These are phyloP conservation scores for Platyrinchus mystaceus DNA, from an alignment of 2,797 vertebrate genomes.

Conservation along the genomic window DNA sequence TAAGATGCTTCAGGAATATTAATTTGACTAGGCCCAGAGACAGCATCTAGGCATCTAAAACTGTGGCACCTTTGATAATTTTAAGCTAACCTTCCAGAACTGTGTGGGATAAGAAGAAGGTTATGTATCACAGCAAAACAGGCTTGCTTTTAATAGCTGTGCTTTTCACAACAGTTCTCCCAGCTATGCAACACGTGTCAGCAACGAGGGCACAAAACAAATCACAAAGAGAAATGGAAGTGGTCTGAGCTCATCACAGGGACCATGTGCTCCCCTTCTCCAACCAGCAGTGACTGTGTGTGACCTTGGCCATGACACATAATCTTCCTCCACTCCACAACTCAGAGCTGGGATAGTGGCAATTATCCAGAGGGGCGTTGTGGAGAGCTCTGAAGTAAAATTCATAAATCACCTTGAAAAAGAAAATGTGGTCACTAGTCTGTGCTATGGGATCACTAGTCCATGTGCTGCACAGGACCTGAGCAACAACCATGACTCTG, in stretches of 20 bases:
- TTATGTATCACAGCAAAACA: background rate
- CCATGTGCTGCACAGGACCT: background rate
- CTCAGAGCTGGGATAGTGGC: background rate
- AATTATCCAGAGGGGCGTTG: background rate
- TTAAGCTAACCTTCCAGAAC: constrained; percentile 47
- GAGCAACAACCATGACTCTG: background rate
- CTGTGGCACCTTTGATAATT: constrained; percentile 34
- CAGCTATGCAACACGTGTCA: constrained; percentile 26
- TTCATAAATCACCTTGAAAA: background rate
- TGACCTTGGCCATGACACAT: background rate
- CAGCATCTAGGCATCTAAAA: constrained; percentile 29
- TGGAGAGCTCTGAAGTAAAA: background rate
- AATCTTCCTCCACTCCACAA: background rate
- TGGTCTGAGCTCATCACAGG: background rate
- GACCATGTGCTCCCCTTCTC: background rate
- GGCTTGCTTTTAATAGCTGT: constrained; percentile 51
- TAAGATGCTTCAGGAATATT: constrained; percentile 49
- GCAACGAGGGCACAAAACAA: background rate
- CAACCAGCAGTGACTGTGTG: background rate
- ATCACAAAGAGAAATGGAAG: background rate
- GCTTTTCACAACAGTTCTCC: constrained; percentile 12
- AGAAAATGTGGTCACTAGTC: background rate
- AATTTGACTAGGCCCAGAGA: constrained; percentile 2
- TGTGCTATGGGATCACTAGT: background rate
- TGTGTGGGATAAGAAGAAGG: constrained; percentile 17